A percentile compares a stretch with the other conserved stretches of the same genome.
Conservation (phyloP, 2,888 invertebrate genomes). For the Pammene fasciana region DNA sequence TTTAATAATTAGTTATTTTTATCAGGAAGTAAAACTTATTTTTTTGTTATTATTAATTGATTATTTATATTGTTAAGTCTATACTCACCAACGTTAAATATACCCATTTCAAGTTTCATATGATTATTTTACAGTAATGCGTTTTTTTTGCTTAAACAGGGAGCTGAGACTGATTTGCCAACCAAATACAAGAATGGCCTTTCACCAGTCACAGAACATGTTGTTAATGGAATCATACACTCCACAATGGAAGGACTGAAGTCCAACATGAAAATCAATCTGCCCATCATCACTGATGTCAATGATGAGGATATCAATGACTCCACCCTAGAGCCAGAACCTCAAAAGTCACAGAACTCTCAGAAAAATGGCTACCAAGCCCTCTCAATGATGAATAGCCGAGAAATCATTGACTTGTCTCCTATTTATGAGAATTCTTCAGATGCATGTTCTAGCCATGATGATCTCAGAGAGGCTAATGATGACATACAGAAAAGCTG, state of each 20-base stretch:
- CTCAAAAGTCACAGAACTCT: conserved; percentile 52
- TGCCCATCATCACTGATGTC: conserved; percentile 76
- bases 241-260: conserved; percentile 77
- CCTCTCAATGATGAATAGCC: conserved; percentile 63
- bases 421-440: conserved; percentile 81
- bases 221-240: conserved; percentile 72
- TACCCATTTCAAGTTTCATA: too few relatives aligned
- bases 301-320: conserved; percentile 79
- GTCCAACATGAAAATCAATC: conserved; percentile 77
- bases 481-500: conserved; percentile 71
- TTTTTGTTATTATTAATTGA: too few relatives aligned
- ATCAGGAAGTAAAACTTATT: too few relatives aligned
- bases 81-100: too few relatives aligned
- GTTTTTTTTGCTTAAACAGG: conserved; percentile 51
- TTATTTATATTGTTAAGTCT: too few relatives aligned
- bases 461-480: conserved; percentile 67
- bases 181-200: conserved; percentile 72
- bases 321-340: conserved; percentile 52
- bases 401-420: conserved; percentile 77
- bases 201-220: conserved; percentile 77
- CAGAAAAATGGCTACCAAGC: conserved; percentile 76
- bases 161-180: conserved; percentile 73
- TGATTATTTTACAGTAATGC: not conserved
- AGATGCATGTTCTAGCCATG: conserved; percentile 79
- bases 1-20: too few relatives aligned